Evolutionary conservation across 2,888 invertebrate species (phyloP).

Genomic region (Ethmia dodecea): DNA sequence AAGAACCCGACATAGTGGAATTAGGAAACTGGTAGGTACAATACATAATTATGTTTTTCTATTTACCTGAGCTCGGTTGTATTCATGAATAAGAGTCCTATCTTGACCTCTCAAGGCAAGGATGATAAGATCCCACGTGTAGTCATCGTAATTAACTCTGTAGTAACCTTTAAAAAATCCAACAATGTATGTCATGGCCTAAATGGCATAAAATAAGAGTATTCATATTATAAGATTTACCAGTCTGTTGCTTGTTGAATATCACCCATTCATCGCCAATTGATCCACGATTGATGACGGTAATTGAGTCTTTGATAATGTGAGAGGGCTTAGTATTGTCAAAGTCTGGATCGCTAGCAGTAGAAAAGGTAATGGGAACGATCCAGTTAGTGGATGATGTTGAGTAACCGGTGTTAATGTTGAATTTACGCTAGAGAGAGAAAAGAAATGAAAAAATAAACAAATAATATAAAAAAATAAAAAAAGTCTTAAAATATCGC

Average conservation of each 20-base stretch:
- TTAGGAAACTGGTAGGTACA: too few species aligned
- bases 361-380: slow-evolving; percentile 59
- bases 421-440: slow-evolving; percentile 63
- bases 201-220: neutral
- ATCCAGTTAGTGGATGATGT: slow-evolving; percentile 43
- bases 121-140: slow-evolving; percentile 74
- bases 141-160: slow-evolving; percentile 81
- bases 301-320: slow-evolving; percentile 38
- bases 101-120: slow-evolving; percentile 48
- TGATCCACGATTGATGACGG: slow-evolving; percentile 42
- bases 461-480: too few species aligned
- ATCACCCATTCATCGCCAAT: slow-evolving; percentile 74
- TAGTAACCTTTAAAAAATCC: slow-evolving; percentile 75
- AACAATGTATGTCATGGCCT: too few species aligned
- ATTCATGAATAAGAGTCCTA: slow-evolving; percentile 70
- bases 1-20: too few species aligned
- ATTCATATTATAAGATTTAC: slow-evolving; percentile 37
- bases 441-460: neutral
- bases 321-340: slow-evolving; percentile 58
- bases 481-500: too few species aligned
- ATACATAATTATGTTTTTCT: too few species aligned
- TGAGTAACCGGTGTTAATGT: slow-evolving; percentile 53
- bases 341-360: slow-evolving; percentile 58
- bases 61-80: slow-evolving; percentile 88
- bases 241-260: slow-evolving; percentile 79